phyloP scores from a whole-genome alignment of 2,797 vertebrate species.

The Falco novaeseelandiae region DNA sequence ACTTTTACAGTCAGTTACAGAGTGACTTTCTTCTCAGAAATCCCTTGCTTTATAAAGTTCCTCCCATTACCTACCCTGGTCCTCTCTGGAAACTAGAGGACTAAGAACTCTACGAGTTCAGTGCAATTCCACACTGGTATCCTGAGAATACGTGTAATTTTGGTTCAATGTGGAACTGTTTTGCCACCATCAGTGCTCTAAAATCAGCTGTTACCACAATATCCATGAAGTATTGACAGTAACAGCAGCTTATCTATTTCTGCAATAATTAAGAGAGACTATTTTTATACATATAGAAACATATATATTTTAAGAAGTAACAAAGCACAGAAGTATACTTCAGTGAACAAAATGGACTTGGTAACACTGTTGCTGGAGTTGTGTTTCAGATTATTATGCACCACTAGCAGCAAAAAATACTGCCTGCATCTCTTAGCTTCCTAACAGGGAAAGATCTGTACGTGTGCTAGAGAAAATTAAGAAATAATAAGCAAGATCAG shows the following conservation, averaged over 20 bases:
- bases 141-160: conserved; percentile 56
- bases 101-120: conserved; percentile 39
- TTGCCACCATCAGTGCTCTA: conserved; percentile 56
- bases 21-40: conserved; percentile 17
- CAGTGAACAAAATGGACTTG: conserved; percentile 24
- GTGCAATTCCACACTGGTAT: conserved; percentile 23
- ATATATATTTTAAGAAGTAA: conserved; percentile 59
- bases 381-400: conserved; percentile 40
- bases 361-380: conserved; percentile 38
- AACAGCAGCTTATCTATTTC: conserved; percentile 53
- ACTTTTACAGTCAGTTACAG: background rate
- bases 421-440: conserved; percentile 23
- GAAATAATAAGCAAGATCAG: background rate
- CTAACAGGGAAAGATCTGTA: background rate
- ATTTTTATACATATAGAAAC: conserved; percentile 58
- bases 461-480: background rate
- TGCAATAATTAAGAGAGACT: conserved; percentile 69
- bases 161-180: conserved; percentile 60
- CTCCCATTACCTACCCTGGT: background rate
- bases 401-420: conserved; percentile 40
- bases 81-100: background rate
- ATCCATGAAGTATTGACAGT: conserved; percentile 36
- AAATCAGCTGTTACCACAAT: conserved; percentile 57
- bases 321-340: conserved; percentile 59
- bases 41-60: background rate